These are phyloP conservation scores for Scophthalmus maximus DNA, from an alignment of 2,113 vertebrate species.

Conservation along the genomic window DNA sequence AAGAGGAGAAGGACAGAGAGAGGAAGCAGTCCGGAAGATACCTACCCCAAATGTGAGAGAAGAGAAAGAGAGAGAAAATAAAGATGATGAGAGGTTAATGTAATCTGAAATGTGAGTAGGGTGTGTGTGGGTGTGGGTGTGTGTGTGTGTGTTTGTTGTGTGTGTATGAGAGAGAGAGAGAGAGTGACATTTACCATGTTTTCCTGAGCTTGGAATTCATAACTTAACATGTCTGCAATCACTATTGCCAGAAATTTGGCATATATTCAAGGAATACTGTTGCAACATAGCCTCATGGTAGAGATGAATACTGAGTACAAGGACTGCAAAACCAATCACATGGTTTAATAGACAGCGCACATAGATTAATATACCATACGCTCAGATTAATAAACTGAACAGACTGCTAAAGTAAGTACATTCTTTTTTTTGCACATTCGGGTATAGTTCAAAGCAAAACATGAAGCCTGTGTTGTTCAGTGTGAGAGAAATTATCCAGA, in stretches of 20 bases:
- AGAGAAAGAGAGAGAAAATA: constrained; percentile 10
- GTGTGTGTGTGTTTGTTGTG: background rate
- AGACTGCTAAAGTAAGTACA: background rate
- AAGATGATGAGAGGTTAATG: constrained; percentile 30
- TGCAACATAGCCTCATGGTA: background rate
- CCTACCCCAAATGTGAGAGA: constrained; percentile 27
- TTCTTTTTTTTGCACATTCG: background rate
- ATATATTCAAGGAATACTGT: background rate
- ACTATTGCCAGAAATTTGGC: constrained; percentile 2
- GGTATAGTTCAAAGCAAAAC: no score
- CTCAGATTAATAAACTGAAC: background rate
- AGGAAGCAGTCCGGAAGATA: constrained; percentile 12
- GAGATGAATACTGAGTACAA: background rate
- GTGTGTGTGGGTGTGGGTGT: background rate
- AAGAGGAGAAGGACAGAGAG: constrained; percentile 23
- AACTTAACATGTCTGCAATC: background rate
- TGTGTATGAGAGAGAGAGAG: no score
- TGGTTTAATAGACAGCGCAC: background rate
- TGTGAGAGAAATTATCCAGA: no score
- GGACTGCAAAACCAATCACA: constrained; percentile 1
- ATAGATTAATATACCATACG: background rate
- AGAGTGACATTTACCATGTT: constrained; percentile 6
- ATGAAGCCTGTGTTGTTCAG: no score
- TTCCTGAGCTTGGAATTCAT: constrained; percentile 9
- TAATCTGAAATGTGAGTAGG: constrained; percentile 6